A percentile compares a stretch with the other conserved stretches of the same genome.
Evolutionary conservation across 2,888 invertebrate genomes (phyloP).

Genomic region (Prostheceraeus crozeri): DNA sequence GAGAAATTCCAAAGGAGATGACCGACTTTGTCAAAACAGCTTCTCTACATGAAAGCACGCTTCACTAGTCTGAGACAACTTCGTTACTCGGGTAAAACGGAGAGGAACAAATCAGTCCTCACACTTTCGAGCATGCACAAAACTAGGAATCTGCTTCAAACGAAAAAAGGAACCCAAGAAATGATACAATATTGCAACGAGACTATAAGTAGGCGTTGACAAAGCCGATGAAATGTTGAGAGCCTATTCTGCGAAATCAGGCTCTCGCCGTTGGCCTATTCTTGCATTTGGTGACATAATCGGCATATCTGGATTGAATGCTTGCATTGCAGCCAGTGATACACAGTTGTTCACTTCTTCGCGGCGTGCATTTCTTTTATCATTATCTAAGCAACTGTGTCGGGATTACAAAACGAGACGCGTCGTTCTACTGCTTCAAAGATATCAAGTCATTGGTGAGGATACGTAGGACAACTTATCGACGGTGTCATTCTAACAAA

Average conservation of each 20-base stretch:
- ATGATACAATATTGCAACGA: constrained; percentile 25
- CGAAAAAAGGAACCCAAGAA: constrained; percentile 24
- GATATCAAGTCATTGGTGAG: constrained; percentile 19
- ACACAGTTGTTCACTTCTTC: constrained; percentile 16
- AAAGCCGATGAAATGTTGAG: constrained; percentile 25
- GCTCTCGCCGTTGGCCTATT: constrained; percentile 17
- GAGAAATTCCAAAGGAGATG: constrained; percentile 27
- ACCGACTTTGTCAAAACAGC: constrained; percentile 10
- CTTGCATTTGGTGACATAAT: constrained; percentile 22
- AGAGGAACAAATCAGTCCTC: constrained; percentile 21
- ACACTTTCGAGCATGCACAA: constrained; percentile 30
- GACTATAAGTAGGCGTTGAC: constrained; percentile 22
- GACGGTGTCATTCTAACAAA: constrained; percentile 27
- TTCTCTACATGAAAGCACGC: constrained; percentile 15
- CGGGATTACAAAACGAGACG: constrained; percentile 19
- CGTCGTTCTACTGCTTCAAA: constrained; percentile 14
- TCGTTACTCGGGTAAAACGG: constrained; percentile 17
- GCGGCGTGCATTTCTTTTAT: constrained; percentile 11
- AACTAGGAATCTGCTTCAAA: constrained; percentile 12
- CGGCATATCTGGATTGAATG: constrained; percentile 23
- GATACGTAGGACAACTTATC: constrained; percentile 3
- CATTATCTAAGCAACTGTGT: constrained; percentile 20
- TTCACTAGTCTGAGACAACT: constrained; percentile 21
- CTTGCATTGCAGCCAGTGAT: constrained; percentile 18
- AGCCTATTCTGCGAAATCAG: constrained; percentile 7